A percentile compares a stretch with the other conserved stretches of the same genome.
phyloP scores from a whole-genome alignment of 2,888 invertebrate genomes.

The Erannis defoliaria region DNA sequence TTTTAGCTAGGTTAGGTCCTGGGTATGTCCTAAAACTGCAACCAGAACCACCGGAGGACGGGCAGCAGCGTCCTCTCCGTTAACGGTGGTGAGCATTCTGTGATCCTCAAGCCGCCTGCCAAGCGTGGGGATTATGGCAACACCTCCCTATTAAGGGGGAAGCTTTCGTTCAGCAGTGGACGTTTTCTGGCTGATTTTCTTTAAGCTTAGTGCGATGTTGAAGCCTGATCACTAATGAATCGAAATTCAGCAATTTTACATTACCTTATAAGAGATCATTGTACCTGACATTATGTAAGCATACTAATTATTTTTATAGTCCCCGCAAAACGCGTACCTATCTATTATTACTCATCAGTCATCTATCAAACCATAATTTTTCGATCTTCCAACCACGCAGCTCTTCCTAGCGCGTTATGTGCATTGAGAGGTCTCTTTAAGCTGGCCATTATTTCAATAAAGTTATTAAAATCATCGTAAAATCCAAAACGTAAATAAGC shows the following conservation, averaged over 20 bases:
- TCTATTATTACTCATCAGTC: slow-evolving; percentile 50
- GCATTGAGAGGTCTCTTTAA: slow-evolving; percentile 21
- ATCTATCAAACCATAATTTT: slow-evolving; percentile 43
- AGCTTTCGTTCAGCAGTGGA: too few relatives aligned
- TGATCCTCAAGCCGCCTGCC: too few relatives aligned
- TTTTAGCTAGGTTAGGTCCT: too few relatives aligned
- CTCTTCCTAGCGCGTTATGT: not conserved
- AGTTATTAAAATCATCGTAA: slow-evolving; percentile 22
- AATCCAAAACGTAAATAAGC: slow-evolving; percentile 19
- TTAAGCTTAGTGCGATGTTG: too few relatives aligned
- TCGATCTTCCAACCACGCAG: slow-evolving; percentile 18
- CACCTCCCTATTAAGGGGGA: too few relatives aligned
- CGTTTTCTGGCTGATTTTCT: too few relatives aligned
- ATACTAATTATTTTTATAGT: slow-evolving; percentile 47
- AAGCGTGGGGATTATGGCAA: too few relatives aligned
- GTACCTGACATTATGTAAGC: slow-evolving; percentile 38
- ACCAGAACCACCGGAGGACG: too few relatives aligned
- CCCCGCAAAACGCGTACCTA: slow-evolving; percentile 42
- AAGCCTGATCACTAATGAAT: slow-evolving; percentile 19
- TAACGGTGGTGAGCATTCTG: too few relatives aligned
- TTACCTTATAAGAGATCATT: slow-evolving; percentile 26
- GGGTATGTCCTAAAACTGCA: too few relatives aligned
- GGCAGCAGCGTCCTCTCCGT: too few relatives aligned
- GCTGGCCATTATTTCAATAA: slow-evolving; percentile 24
- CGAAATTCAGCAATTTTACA: not conserved